These are phyloP conservation scores for Agapornis roseicollis DNA, from an alignment of 2,113 vertebrate genomes.

Conservation along the genomic window DNA sequence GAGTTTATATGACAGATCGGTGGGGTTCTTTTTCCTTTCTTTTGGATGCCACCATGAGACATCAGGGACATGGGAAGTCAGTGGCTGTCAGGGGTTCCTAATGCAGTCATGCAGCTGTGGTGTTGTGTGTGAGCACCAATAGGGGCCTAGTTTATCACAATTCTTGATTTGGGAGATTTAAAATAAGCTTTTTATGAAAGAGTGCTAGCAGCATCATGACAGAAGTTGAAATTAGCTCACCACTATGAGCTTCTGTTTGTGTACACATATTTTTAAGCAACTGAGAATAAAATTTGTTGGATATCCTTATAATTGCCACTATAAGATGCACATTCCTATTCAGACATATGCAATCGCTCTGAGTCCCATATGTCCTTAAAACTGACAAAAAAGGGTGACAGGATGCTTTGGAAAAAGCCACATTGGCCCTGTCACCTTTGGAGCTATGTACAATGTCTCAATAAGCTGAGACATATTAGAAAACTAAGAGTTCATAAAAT, in stretches of 20 bases:
- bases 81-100: not conserved
- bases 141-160: not conserved
- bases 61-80: not conserved
- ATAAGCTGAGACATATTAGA: not conserved
- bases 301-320: not conserved
- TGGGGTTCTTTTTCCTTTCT: not conserved
- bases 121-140: not conserved
- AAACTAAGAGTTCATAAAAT: not conserved
- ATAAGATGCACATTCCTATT: not conserved
- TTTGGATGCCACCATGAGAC: not conserved
- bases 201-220: not conserved
- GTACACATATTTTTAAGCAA: not conserved
- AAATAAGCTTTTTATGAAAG: not conserved
- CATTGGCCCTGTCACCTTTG: slow-evolving; percentile 14
- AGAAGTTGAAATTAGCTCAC: slow-evolving; percentile 1
- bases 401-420: not conserved
- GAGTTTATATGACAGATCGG: not conserved
- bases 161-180: not conserved
- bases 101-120: not conserved
- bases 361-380: not conserved
- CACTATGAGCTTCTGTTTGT: not conserved
- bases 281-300: not conserved
- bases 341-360: not conserved
- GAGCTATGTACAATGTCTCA: not conserved
- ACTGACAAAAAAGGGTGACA: not conserved